Evolutionary conservation across 2,797 vertebrate genomes (phyloP), one percentile per base, ranked within the genome.

Genomic region (Myiotriccus ornatus): DNA sequence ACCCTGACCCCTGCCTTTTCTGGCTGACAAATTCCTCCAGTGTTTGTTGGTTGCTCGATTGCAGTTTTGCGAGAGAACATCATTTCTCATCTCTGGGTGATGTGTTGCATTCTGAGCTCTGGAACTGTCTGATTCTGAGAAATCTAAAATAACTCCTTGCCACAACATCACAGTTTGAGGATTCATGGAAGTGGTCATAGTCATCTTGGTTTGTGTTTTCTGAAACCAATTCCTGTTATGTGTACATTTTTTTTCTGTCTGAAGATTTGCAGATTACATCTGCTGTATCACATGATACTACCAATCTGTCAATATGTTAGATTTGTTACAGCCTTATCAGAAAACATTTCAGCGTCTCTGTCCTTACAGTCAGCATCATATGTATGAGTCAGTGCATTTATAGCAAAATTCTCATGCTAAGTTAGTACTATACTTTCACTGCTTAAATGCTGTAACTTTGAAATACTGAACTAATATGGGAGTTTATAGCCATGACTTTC

Each of bases 241-340:
- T 13, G 10, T 57, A 53, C 6, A 0, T 35, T 59, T 18, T n/a
- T 39, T 83, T 53, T 16, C 34, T 65, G 3, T 79, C 11, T 56
- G 25, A 80, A 74, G 60, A 52, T 59, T 43, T 6, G 1, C 39
- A 53, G 41, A 32, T 89, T 59, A 67, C 24, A 37, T 75, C 68
- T 84, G 15, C 2, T 7, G 14, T 67, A 43, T 79, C 0, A 0
- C 43, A 6, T 25, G 37, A 27, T 71, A 41, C 18, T 57, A 9
- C 39, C 86, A 59, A 50, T 60, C 22, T 77, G 17, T 73, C 14
- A 39, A 10, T 64, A 2, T 43, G 10, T 30, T 52, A 24, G 6
- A 76, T 69, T 84, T 74, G 27, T 73, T 90, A 65, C 52, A 50
- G 27, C 5, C 1, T 55, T 87, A 24, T 10, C 46, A 57, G 74